These are phyloP conservation scores for Ovis aries DNA, from an alignment of 2,113 vertebrate genomes.

Conservation along the genomic window DNA sequence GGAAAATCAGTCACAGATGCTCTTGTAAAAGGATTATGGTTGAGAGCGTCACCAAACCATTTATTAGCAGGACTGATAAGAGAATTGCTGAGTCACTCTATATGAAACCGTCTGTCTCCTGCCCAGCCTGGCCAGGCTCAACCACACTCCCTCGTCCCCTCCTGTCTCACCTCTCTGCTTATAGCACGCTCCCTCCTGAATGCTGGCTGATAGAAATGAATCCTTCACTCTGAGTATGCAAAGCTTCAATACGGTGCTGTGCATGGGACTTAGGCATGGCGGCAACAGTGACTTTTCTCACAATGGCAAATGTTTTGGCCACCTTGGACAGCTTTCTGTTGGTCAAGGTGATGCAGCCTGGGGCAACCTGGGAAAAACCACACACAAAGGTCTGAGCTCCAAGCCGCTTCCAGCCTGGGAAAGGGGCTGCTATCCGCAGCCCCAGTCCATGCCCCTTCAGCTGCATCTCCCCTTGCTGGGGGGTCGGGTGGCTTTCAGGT, in stretches of 20 bases:
- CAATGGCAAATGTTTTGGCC: not conserved
- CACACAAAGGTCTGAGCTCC: not conserved
- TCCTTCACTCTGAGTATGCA: accelerated
- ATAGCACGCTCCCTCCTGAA: not conserved
- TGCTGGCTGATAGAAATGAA: not conserved
- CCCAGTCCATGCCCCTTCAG: not conserved
- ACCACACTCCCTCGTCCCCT: too few species aligned
- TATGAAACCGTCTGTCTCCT: not conserved
- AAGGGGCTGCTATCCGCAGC: accelerated
- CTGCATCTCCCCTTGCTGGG: not conserved
- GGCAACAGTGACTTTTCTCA: not conserved
- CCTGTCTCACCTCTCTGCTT: not conserved
- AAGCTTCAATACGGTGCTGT: accelerated
- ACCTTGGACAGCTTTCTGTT: not conserved
- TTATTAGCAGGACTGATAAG: not conserved
- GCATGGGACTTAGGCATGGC: accelerated
- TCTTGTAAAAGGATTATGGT: not conserved
- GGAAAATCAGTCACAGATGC: not conserved
- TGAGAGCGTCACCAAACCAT: not conserved
- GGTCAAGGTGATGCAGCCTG: not conserved
- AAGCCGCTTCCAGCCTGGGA: not conserved
- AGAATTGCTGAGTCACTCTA: not conserved
- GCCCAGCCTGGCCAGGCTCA: not conserved
- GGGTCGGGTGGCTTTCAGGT: not conserved
- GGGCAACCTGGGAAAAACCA: not conserved